A percentile compares a stretch with the other conserved stretches of the same genome.
These are phyloP conservation scores for Meriones unguiculatus DNA, from an alignment of 2,113 vertebrate genomes.

Conservation along the genomic window DNA sequence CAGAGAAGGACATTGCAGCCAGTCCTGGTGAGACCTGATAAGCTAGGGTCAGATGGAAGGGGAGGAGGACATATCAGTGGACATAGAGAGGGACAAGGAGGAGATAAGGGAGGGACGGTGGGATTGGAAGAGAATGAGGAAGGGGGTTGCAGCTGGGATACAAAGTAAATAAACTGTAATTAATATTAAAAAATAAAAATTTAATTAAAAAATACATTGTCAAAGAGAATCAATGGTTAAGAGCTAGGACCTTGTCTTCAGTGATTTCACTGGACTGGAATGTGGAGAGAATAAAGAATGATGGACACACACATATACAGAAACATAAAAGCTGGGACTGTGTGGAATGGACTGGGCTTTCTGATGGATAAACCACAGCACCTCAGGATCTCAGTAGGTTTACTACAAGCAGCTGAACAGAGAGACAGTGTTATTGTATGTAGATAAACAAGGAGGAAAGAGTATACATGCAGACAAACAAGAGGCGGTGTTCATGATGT, in stretches of 20 bases:
- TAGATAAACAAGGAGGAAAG: neutral
- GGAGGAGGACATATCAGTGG: too few species aligned
- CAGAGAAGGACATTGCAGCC: too few species aligned
- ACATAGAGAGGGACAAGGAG: too few species aligned
- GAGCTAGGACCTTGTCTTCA: too few species aligned
- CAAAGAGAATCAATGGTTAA: neutral
- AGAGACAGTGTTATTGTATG: neutral
- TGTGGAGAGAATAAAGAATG: neutral
- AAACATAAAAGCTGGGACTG: neutral
- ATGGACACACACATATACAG: neutral
- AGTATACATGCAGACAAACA: neutral
- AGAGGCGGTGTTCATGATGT: neutral
- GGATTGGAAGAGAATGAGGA: too few species aligned
- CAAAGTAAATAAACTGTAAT: too few species aligned
- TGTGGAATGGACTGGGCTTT: neutral
- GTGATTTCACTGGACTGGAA: neutral
- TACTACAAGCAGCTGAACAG: neutral
- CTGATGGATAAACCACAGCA: neutral
- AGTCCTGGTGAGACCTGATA: too few species aligned
- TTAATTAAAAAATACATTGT: neutral
- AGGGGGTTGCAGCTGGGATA: too few species aligned
- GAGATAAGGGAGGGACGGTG: too few species aligned
- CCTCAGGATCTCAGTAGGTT: neutral
- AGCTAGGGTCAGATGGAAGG: too few species aligned
- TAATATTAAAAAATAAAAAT: too few species aligned